Evolutionary conservation across 1,140 invertebrate genomes (phyloP), one percentile per base, ranked within the genome.

Genomic region (Cotesia typhae): DNA sequence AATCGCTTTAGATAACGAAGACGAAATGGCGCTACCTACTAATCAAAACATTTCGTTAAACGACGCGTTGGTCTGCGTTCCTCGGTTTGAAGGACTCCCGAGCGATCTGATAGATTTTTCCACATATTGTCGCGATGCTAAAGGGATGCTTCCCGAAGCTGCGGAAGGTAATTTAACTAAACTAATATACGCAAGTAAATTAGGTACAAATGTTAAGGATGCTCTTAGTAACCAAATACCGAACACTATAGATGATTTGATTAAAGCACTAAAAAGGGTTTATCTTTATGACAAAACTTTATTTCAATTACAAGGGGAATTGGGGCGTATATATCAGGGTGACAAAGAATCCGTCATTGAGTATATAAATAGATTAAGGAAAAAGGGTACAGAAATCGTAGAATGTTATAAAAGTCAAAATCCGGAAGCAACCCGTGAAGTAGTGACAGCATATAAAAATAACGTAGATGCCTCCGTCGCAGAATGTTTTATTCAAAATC

Each of bases 401-500:
- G 68, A 70, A 20, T 28, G 55, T 17, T 51, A 47, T 14, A 20
- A 47, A 17, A 4, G 17, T 1, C 47, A 70, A 20, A 61, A 20
- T 51, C 36, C 57, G 3, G 20, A 61, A 47, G 12, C 12, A 3
- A 61, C 68, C 6, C 36, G 5, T 3, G 57, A 61, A 3, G 37
- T 61, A 35, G 4, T 63, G 3, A n/a, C 51, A 63, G n/a, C 1
- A 0, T 61, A n/a, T 41, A 60, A 63, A 28, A 20, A 60, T 4
- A 14, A 17, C 6, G 9, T 57, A 35, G 70, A 65, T 6, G 20
- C 14, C 17, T 14, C 51, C 4, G 36, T 71, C 20, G 38, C 63
- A n/a, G 10, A 65, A 53, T 73, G 71, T 57, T 73, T 73, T 41
- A 14, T 37, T 14, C 38, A 61, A 69, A 64, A 64, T 0, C 41